Conservation (phyloP, 2,797 vertebrate species). For the Esox lucius region DNA sequence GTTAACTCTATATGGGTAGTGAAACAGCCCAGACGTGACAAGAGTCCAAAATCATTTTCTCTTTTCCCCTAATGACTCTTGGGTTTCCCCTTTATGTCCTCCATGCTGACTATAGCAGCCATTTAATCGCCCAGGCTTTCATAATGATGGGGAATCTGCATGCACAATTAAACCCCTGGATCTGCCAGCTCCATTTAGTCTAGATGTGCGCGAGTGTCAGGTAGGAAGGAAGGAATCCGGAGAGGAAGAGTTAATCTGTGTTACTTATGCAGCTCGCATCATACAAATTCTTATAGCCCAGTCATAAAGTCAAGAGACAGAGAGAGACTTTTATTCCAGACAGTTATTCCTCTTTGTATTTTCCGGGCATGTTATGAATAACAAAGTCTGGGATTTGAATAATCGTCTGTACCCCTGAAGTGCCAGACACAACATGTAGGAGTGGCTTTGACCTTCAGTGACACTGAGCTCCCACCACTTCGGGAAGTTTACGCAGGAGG, state of each 20-base stretch:
- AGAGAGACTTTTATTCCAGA: conserved; percentile 14
- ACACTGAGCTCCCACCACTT: conserved; percentile 24
- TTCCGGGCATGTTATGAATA: conserved; percentile 22
- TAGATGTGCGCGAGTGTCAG: conserved; percentile 18
- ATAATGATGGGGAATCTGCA: conserved; percentile 25
- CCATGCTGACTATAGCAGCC: conserved; percentile 5
- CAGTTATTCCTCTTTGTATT: conserved; percentile 15
- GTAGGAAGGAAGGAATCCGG: conserved; percentile 1
- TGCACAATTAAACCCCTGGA: conserved; percentile 25
- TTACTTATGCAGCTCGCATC: conserved; percentile 2
- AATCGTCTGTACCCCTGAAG: conserved; percentile 4
- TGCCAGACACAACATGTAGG: conserved; percentile 36
- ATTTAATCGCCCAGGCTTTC: conserved; percentile 17
- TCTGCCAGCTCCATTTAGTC: conserved; percentile 26
- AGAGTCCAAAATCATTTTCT: background rate
- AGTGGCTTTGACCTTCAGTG: conserved; percentile 42
- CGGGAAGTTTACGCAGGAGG: conserved; percentile 37
- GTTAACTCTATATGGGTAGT: conserved; percentile 13
- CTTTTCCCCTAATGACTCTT: background rate
- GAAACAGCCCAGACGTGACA: conserved; percentile 28
- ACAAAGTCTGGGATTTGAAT: conserved; percentile 19
- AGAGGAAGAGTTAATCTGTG: conserved; percentile 1
- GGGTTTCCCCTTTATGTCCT: conserved; percentile 14
- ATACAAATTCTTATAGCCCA: conserved; percentile 16
- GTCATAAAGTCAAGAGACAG: background rate